A percentile compares a stretch with the other conserved stretches of the same genome.
phyloP scores from a whole-genome alignment of 2,797 vertebrate genomes.

The Botia kubotai region DNA sequence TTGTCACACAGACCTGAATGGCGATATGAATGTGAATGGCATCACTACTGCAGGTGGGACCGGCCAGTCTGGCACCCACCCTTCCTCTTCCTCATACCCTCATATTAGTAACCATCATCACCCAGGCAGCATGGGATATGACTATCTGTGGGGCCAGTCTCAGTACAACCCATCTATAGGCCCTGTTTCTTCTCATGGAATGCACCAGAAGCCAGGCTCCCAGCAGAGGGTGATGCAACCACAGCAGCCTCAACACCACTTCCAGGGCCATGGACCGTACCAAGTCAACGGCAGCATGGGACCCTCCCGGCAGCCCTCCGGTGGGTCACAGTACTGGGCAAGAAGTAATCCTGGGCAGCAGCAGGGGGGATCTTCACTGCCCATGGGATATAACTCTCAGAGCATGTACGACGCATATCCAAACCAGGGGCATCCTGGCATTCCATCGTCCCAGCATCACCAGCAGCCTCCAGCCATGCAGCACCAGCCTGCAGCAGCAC shows the following conservation, averaged over 20 bases:
- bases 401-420: conserved; percentile 81
- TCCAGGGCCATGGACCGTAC: conserved; percentile 85
- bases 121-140: conserved; percentile 84
- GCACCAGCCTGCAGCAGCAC: conserved; percentile 70
- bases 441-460: conserved; percentile 78
- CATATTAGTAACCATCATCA: conserved; percentile 83
- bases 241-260: conserved; percentile 82
- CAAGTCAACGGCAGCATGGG: conserved; percentile 87
- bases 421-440: conserved; percentile 78
- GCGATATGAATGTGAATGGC: conserved; percentile 97
- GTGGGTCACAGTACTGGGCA: conserved; percentile 87
- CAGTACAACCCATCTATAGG: conserved; percentile 81
- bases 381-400: conserved; percentile 77
- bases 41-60: conserved; percentile 95
- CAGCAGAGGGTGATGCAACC: conserved; percentile 74
- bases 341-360: conserved; percentile 82
- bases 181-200: conserved; percentile 72
- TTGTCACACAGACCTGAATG: conserved; percentile 87
- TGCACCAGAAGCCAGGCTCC: conserved; percentile 87
- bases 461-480: conserved; percentile 65
- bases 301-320: conserved; percentile 78
- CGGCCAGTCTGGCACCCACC: conserved; percentile 85
- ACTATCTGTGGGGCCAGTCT: conserved; percentile 91
- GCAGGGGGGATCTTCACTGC: conserved; percentile 78
- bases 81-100: conserved; percentile 81